Base-by-base conservation (phyloP, 2,888 invertebrate species). In the Onthophagus sagittarius region DNA sequence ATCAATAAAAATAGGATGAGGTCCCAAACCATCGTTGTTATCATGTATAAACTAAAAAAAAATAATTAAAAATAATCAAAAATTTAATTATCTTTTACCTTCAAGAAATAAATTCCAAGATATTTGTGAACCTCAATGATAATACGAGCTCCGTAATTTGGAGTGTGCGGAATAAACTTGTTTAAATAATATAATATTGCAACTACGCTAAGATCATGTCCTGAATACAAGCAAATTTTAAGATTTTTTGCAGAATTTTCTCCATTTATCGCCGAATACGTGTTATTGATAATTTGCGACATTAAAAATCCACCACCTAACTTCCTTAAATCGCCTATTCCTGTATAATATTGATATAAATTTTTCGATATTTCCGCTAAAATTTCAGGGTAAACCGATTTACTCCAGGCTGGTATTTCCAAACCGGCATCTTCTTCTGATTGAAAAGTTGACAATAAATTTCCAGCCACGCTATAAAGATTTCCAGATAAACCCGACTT, bases 181-280 rank as follows among this genome's bases (percentile, higher is more conserved):
- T 82, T 82, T 6, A 89, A 81, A 62, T 86, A 83, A 14, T 80
- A 79, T 11, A 88, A 80, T 13, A 88, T 72, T 7, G 86, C 81
- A 0, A 86, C 85, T 2, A 90, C 80, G n/a, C 88, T 89, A 0
- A 86, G 85, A 77, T 89, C 89, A 79, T 90, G 89, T 0, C 85
- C 87, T 14, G 87, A 84, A 78, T 86, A 88, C 23, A 82, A 76
- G 71, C 79, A 77, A n/a, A 82, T 75, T 74, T 81, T 82, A 63
- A n/a, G 69, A 4, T 62, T 65, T 23, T 69, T 69, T n/a, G 39
- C 64, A 3, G 65, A 63, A 33, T 62, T 32, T 14, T 72, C 70
- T 9, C 32, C 71, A 7, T 74, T 74, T 39, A 72, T 71, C n/a
- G 69, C 70, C 1, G 69, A 63, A 9, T 71, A 23, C 2, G 72